These are phyloP conservation scores for Aromia moschata DNA, from an alignment of 2,888 invertebrate species.

Conservation along the genomic window DNA sequence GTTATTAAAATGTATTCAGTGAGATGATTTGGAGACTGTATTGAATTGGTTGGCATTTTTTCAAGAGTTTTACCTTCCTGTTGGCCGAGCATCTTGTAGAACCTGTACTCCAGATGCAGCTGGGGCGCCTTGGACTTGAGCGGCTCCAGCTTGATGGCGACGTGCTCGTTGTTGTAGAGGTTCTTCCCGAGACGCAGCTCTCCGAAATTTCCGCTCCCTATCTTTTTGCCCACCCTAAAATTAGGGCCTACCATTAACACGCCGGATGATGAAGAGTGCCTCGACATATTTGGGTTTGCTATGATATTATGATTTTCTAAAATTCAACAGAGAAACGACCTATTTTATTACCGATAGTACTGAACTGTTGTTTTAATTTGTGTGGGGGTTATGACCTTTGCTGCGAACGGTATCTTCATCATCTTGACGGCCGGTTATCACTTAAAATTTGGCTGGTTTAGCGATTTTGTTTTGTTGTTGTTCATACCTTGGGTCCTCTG, in stretches of 20 bases:
- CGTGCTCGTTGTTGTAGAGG: slow-evolving; percentile 99
- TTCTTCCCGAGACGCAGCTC: slow-evolving; percentile 99
- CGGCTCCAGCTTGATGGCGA: slow-evolving; percentile 99
- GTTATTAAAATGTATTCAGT: too few relatives aligned
- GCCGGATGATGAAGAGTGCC: slow-evolving; percentile 85
- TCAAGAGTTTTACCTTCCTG: slow-evolving; percentile 77
- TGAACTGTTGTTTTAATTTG: slow-evolving; percentile 32
- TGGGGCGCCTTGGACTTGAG: slow-evolving; percentile 99
- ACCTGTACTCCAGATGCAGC: slow-evolving; percentile 99
- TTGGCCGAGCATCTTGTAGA: slow-evolving; percentile 98
- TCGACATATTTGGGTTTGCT: slow-evolving; percentile 68
- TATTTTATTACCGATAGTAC: slow-evolving; percentile 42
- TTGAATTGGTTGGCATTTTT: too few relatives aligned
- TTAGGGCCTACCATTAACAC: slow-evolving; percentile 99
- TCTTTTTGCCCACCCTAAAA: slow-evolving; percentile 99
- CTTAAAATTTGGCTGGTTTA: not conserved
- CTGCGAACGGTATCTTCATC: slow-evolving; percentile 43
- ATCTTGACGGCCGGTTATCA: slow-evolving; percentile 26
- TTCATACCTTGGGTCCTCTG: slow-evolving; percentile 32
- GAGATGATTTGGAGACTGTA: too few relatives aligned
- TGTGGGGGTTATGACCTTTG: slow-evolving; percentile 19
- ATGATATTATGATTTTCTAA: slow-evolving; percentile 40
- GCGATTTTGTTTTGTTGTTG: not conserved
- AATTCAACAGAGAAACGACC: slow-evolving; percentile 39
- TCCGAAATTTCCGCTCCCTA: slow-evolving; percentile 99